Percentiles rank a stretch among this genome's conserved stretches.
These are phyloP conservation scores for Odontamblyopus rebecca DNA, from an alignment of 2,797 vertebrate genomes.

Conservation along the genomic window DNA sequence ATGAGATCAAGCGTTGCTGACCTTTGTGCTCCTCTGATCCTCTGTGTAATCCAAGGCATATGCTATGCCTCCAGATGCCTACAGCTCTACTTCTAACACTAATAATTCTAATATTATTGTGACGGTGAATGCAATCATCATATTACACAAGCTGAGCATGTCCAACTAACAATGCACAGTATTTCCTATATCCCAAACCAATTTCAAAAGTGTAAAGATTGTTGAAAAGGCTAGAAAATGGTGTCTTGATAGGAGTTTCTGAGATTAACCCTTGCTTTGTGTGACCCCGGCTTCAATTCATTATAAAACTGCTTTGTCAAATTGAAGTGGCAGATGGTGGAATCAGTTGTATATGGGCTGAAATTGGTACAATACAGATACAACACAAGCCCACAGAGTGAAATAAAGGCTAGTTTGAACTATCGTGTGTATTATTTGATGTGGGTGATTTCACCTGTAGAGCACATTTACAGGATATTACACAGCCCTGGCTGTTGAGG, in stretches of 20 bases:
- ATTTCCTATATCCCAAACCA: background rate
- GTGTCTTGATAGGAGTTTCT: background rate
- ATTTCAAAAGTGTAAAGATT: background rate
- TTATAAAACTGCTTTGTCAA: constrained; percentile 55
- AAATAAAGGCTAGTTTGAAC: background rate
- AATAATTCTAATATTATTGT: background rate
- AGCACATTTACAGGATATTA: background rate
- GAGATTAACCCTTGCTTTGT: constrained; percentile 41
- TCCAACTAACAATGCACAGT: background rate
- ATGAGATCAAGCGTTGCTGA: constrained; percentile 9
- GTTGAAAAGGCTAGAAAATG: background rate
- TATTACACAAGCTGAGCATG: background rate
- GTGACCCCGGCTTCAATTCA: constrained; percentile 19
- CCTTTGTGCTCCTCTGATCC: constrained; percentile 11
- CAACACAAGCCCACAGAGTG: constrained; percentile 5
- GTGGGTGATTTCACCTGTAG: background rate
- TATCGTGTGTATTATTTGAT: background rate
- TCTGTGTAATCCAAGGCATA: constrained; percentile 17
- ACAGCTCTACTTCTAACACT: background rate
- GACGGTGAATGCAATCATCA: background rate
- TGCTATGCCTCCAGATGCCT: background rate
- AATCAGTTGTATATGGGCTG: constrained; percentile 16
- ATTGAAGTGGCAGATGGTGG: constrained; percentile 48
- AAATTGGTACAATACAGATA: constrained; percentile 2
- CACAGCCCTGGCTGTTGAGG: background rate